These are phyloP conservation scores for Galerucella calmariensis DNA, from an alignment of 2,888 invertebrate species.

Conservation along the genomic window DNA sequence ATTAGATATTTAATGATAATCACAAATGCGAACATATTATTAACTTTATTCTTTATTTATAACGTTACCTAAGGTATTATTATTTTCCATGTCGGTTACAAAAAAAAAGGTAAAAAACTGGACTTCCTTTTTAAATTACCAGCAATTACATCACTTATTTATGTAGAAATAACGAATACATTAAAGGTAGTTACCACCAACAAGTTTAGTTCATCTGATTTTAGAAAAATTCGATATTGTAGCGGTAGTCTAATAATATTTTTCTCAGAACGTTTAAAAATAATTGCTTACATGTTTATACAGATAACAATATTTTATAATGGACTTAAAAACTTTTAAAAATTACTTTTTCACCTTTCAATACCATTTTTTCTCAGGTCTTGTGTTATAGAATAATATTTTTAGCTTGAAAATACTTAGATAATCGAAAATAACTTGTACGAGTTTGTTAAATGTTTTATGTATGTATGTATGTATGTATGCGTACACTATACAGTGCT, in stretches of 20 bases:
- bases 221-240: too few relatives aligned
- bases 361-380: too few relatives aligned
- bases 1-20: neutral
- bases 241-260: too few relatives aligned
- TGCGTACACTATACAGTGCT: too few relatives aligned
- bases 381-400: too few relatives aligned
- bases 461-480: too few relatives aligned
- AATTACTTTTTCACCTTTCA: too few relatives aligned
- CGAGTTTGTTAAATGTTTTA: too few relatives aligned
- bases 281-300: neutral
- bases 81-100: neutral
- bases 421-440: too few relatives aligned
- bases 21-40: neutral
- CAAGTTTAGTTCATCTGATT: neutral
- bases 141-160: neutral
- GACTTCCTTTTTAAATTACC: neutral
- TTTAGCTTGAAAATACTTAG: too few relatives aligned
- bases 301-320: neutral
- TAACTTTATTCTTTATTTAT: neutral
- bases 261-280: neutral
- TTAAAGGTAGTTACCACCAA: neutral
- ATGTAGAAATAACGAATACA: neutral
- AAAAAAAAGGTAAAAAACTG: neutral
- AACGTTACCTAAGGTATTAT: neutral
- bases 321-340: neutral